Percentiles rank a stretch among this genome's conserved stretches.
phyloP scores from a whole-genome alignment of 2,888 invertebrate genomes.

The Standfussiana lucernea region DNA sequence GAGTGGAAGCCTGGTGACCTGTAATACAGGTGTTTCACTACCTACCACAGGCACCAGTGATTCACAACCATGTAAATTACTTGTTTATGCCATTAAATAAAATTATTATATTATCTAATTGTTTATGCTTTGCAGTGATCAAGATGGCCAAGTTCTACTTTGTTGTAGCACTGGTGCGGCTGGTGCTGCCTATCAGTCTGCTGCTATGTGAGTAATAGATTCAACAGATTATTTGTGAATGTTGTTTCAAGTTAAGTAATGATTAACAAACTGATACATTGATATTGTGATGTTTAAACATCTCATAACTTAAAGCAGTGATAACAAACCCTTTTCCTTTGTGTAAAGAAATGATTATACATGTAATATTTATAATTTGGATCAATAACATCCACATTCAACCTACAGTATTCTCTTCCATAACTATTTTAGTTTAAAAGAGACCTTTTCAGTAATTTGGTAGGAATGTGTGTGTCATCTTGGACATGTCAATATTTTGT shows the following conservation, averaged over 20 bases:
- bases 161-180: slow-evolving; percentile 79
- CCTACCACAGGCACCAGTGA: no score
- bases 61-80: no score
- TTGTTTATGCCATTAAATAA: no score
- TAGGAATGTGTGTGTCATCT: not conserved
- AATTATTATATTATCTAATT: no score
- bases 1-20: no score
- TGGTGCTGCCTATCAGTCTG: slow-evolving; percentile 82
- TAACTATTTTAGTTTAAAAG: not conserved
- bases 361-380: not conserved
- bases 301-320: not conserved
- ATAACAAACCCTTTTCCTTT: not conserved
- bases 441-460: not conserved
- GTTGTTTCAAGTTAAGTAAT: not conserved
- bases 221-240: not conserved
- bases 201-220: slow-evolving; percentile 82
- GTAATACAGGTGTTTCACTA: no score
- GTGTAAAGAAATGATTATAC: not conserved
- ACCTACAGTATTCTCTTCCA: not conserved
- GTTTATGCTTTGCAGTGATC: slow-evolving; percentile 74
- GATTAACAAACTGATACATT: not conserved
- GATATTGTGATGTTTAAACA: not conserved
- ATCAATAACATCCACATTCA: not conserved
- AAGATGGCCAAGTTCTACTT: slow-evolving; percentile 81
- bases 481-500: not conserved